phyloP scores from a whole-genome alignment of 2,113 vertebrate genomes.

The human region DNA sequence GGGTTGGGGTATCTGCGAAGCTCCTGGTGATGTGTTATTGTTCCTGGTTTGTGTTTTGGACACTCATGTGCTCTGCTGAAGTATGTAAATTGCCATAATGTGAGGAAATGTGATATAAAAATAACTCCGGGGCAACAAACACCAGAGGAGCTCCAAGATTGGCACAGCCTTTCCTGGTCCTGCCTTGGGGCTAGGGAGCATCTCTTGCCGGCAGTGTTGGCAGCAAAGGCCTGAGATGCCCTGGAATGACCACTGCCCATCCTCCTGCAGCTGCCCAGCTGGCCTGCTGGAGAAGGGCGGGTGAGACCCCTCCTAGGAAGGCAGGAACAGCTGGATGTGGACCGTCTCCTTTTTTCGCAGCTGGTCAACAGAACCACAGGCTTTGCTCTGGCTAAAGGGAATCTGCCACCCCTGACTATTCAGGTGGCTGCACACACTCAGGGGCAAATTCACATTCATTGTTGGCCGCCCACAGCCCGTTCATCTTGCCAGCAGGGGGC shows the following conservation, averaged over 20 bases:
- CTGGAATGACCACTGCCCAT: not conserved
- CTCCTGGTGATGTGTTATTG: constrained; percentile 81
- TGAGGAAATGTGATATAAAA: constrained; percentile 86
- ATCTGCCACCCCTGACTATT: not conserved
- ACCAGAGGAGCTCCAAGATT: constrained; percentile 63
- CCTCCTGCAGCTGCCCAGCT: not conserved
- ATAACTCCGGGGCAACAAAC: constrained; percentile 72
- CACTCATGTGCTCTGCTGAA: constrained; percentile 81
- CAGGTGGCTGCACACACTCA: not conserved
- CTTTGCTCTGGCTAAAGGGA: not conserved
- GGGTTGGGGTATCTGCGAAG: constrained; percentile 71
- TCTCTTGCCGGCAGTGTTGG: not conserved
- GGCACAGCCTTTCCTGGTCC: constrained; percentile 3
- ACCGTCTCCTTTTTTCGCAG: not conserved
- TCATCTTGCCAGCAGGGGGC: not conserved
- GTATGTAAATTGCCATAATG: constrained; percentile 85
- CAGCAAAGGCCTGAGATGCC: not conserved
- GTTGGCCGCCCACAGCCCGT: not conserved
- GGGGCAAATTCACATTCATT: not conserved
- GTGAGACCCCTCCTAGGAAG: not conserved
- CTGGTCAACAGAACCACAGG: not conserved
- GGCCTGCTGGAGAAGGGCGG: not conserved
- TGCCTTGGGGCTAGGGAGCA: constrained; percentile 29
- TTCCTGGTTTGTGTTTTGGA: constrained; percentile 84
- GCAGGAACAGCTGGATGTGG: not conserved